Evolutionary conservation across 1,140 invertebrate genomes (phyloP), one percentile per base, ranked within the genome.

Genomic region (Littorina saxatilis): DNA sequence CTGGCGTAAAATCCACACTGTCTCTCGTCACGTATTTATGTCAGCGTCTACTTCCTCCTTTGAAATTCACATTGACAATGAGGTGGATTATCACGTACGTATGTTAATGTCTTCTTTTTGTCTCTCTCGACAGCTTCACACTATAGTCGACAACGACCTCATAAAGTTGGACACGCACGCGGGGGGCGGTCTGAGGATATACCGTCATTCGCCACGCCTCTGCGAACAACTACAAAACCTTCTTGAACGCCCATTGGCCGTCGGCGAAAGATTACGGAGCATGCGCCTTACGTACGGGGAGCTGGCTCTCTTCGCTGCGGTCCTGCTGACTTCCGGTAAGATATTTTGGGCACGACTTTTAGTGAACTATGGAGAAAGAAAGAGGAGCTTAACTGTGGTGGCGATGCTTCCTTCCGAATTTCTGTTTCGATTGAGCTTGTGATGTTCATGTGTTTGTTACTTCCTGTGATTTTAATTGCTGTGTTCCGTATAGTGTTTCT

Each of bases 261-360:
- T 83, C 3, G 84, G 66, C 32, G 84, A 85, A 70, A 79, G 82
- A 23, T 43, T 85, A 7, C 66, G 76, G 75, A 79, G 61, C 43
- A 70, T 85, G 52, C 52, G 82, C 23, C 77, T 85, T 20, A 79
- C 75, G 20, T 43, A 50, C 13, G 80, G 68, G 5, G 84, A 85
- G 39, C 76, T 82, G 32, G 82, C 84, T 13, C 80, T 85, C 1
- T 83, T 85, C 52, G 81, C 75, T 72, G 82, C 82, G 1, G 80
- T 83, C 27, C 37, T 85, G n/a, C 73, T 85, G 9, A 83, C 82
- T 47, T 79, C 78, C 63, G 84, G 84, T 85, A 79, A 70, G 70
- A 66, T 32, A 35, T 3, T n/a, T n/a, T n/a, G n/a, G n/a, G n/a
- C n/a, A n/a, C n/a, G n/a, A n/a, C n/a, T n/a, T n/a, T n/a, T n/a